A percentile compares a stretch with the other conserved stretches of the same genome.
phyloP scores from a whole-genome alignment of 2,888 invertebrate species.

The Sphaerolaimus hirsutus region DNA sequence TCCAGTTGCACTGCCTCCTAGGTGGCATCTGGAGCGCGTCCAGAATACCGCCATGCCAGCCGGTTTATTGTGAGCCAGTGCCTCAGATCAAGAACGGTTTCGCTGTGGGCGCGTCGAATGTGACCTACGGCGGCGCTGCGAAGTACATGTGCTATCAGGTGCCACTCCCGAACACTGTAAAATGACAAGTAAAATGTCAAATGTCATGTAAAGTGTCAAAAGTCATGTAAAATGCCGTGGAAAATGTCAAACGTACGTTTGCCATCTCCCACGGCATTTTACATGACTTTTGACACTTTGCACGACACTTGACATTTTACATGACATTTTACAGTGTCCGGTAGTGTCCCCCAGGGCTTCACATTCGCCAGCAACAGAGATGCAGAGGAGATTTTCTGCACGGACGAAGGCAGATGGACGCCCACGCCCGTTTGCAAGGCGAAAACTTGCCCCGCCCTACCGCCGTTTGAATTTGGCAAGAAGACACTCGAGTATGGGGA shows the following conservation, averaged over 20 bases:
- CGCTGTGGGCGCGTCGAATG: conserved; percentile 78
- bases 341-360: too few relatives aligned
- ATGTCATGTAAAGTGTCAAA: too few relatives aligned
- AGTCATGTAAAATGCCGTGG: too few relatives aligned
- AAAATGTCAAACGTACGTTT: too few relatives aligned
- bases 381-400: conserved; percentile 20
- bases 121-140: conserved; percentile 70
- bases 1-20: conserved; percentile 16
- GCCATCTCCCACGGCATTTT: too few relatives aligned
- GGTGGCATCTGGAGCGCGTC: conserved; percentile 21
- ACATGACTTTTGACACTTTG: too few relatives aligned
- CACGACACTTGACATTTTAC: too few relatives aligned
- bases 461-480: conserved; percentile 18
- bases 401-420: conserved; percentile 20
- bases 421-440: conserved; percentile 20
- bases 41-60: conserved; percentile 21
- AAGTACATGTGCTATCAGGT: conserved; percentile 89
- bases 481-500: conserved; percentile 20
- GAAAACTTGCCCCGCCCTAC: conserved; percentile 19
- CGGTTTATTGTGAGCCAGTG: conserved; percentile 68
- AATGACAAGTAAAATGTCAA: too few relatives aligned
- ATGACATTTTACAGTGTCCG: too few relatives aligned
- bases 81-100: conserved; percentile 93
- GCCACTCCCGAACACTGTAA: too few relatives aligned
- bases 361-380: conserved; percentile 42